Conservation (phyloP, 2,113 vertebrate species). For the Formicarius rufipectus region DNA sequence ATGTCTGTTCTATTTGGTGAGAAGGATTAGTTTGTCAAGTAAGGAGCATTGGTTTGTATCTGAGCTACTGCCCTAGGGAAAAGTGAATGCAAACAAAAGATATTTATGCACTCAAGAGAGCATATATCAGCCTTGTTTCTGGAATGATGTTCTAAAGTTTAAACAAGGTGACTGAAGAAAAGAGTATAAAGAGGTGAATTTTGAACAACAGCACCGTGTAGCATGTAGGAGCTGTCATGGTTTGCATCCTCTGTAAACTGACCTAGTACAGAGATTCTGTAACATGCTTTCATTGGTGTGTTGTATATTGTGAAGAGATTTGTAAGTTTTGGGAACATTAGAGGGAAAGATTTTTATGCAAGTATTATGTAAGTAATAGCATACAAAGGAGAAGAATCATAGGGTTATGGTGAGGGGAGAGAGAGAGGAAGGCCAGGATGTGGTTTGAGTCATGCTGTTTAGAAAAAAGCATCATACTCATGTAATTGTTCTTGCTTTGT, state of each 20-base stretch:
- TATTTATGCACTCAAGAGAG: not conserved
- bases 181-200: not conserved
- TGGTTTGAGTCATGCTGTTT: not conserved
- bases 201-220: not conserved
- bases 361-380: not conserved
- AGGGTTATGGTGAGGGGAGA: not conserved
- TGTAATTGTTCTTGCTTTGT: not conserved
- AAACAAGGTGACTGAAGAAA: not conserved
- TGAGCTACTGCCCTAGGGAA: not conserved
- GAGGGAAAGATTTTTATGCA: not conserved
- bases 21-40: not conserved
- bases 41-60: not conserved
- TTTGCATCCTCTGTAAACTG: not conserved
- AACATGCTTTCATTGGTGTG: not conserved
- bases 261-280: not conserved
- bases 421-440: not conserved
- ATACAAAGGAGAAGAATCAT: not conserved
- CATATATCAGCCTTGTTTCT: not conserved
- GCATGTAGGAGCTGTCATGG: not conserved
- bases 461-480: not conserved
- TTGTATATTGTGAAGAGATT: not conserved
- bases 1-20: not conserved
- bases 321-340: not conserved
- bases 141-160: not conserved
- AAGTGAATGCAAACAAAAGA: not conserved